Conservation (phyloP, 2,113 vertebrate genomes). For the Fregetta grallaria region DNA sequence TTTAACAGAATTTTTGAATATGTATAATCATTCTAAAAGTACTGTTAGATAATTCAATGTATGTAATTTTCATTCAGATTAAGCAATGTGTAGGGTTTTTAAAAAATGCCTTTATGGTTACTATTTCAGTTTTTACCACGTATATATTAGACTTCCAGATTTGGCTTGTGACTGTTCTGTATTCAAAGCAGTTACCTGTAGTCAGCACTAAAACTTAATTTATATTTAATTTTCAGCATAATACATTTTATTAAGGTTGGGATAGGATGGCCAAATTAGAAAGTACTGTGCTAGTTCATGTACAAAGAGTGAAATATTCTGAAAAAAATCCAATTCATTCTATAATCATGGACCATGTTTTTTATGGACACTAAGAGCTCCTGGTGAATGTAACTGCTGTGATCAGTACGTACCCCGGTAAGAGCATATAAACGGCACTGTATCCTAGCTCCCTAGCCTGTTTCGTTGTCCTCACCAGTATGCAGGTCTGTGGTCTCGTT, state of each 20-base stretch:
- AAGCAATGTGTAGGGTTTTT: neutral
- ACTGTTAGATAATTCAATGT: neutral
- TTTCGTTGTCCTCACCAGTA: neutral
- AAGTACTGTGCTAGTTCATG: neutral
- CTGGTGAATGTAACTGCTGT: neutral
- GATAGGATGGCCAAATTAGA: neutral
- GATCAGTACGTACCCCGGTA: neutral
- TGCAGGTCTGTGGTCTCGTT: neutral
- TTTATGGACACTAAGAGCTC: neutral
- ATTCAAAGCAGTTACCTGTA: neutral
- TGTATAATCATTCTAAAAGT: neutral
- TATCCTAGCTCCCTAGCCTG: neutral
- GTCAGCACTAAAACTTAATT: neutral
- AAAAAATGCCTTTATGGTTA: neutral
- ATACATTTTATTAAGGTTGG: neutral
- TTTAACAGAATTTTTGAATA: neutral
- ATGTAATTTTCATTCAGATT: neutral
- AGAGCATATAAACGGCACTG: neutral
- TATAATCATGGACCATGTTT: neutral
- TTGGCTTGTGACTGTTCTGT: neutral
- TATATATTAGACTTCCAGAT: neutral
- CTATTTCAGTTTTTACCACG: neutral
- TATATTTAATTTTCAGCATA: neutral
- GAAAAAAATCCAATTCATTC: neutral
- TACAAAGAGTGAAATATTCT: neutral